Conservation (phyloP, 2,797 vertebrate species). For the Lagorchestes hirsutus region DNA sequence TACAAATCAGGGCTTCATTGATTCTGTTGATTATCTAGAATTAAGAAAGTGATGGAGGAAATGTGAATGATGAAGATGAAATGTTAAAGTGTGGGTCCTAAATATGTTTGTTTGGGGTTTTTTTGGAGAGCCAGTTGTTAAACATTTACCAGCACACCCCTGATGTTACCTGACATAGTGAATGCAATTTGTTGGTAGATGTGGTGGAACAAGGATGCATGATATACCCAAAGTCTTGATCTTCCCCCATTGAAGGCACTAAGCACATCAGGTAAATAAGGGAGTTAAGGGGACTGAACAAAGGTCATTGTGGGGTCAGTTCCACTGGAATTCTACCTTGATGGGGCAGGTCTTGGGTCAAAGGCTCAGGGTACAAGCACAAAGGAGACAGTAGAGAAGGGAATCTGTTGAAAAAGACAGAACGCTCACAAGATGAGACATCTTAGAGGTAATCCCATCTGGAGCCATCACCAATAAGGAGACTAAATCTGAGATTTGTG, state of each 20-base stretch:
- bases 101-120: neutral
- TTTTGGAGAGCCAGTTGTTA: neutral
- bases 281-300: neutral
- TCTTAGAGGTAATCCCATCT: neutral
- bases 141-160: neutral
- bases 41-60: neutral
- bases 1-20: neutral
- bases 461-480: neutral
- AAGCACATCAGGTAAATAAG: neutral
- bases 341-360: neutral
- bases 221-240: neutral
- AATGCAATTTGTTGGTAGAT: neutral
- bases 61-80: neutral
- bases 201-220: neutral
- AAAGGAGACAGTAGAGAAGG: neutral
- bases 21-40: neutral
- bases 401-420: neutral
- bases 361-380: neutral
- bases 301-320: neutral
- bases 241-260: neutral
- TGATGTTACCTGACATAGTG: neutral
- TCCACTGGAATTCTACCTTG: neutral
- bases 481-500: neutral
- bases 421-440: neutral
- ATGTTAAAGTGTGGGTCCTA: neutral